These are phyloP conservation scores for Lipotes vexillifer DNA, from an alignment of 2,113 vertebrate genomes.

Conservation along the genomic window DNA sequence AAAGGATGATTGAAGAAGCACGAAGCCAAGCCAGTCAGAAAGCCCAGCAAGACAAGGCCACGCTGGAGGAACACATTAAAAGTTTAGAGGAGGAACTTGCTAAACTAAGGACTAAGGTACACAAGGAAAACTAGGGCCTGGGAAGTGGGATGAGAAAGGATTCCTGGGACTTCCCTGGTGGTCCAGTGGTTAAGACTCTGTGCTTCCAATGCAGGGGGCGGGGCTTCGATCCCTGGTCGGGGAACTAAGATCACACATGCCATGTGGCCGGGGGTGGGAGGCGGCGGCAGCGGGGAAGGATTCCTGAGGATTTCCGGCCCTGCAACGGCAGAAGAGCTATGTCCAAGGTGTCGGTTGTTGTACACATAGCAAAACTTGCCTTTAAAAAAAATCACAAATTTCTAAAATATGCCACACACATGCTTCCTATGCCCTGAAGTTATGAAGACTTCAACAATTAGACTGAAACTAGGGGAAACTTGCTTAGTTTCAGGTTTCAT, in stretches of 20 bases:
- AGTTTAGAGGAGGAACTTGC: constrained; percentile 92
- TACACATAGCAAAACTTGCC: neutral
- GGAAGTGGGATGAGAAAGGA: too few relatives aligned
- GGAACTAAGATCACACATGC: neutral
- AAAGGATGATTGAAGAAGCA: constrained; percentile 94
- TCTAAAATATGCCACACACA: constrained; percentile 11
- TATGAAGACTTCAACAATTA: neutral
- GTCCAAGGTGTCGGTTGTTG: neutral
- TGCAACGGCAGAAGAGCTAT: neutral
- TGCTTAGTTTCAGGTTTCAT: constrained; percentile 32
- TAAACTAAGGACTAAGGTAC: constrained; percentile 86
- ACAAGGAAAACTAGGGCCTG: constrained; percentile 82
- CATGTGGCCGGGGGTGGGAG: too few relatives aligned
- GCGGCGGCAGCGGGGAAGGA: accelerated
- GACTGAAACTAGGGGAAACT: neutral
- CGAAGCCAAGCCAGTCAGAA: constrained; percentile 88
- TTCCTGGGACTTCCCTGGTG: neutral
- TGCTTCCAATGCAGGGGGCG: neutral
- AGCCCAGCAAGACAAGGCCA: constrained; percentile 87
- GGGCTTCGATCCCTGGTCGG: neutral
- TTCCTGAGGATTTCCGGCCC: neutral
- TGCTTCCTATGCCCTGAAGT: neutral
- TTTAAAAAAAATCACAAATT: neutral
- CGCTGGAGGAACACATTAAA: constrained; percentile 87
- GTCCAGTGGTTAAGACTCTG: neutral